phyloP scores from a whole-genome alignment of 92 coral and sea anemone species.

The Blastomussa wellsi region DNA sequence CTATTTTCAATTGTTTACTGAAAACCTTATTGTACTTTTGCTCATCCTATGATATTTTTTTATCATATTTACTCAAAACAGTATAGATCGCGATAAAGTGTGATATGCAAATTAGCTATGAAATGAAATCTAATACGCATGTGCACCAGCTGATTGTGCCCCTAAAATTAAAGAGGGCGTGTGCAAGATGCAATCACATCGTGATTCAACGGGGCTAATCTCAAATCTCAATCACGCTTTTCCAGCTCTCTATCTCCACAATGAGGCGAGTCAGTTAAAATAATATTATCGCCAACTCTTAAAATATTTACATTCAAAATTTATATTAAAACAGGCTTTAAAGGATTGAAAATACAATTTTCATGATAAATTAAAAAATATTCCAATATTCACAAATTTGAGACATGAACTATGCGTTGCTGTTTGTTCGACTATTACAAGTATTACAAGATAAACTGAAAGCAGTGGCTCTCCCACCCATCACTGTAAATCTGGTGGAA shows the following conservation, averaged over 20 bases:
- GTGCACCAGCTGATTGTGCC: too few species aligned
- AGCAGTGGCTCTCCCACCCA: background rate
- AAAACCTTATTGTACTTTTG: too few species aligned
- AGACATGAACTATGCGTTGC: background rate
- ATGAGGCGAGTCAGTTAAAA: background rate
- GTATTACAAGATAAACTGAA: background rate
- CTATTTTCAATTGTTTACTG: too few species aligned
- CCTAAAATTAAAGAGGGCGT: background rate
- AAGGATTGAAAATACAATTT: background rate
- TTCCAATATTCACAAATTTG: background rate
- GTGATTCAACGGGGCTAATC: background rate
- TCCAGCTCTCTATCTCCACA: background rate
- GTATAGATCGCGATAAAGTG: too few species aligned
- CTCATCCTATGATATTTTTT: too few species aligned
- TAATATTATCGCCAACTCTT: background rate
- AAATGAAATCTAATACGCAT: too few species aligned
- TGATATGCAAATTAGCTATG: too few species aligned
- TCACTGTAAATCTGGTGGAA: background rate
- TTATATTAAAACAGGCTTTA: conserved; percentile 36
- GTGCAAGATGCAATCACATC: background rate
- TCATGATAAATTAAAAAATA: conserved; percentile 26
- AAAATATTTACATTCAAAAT: conserved; percentile 23
- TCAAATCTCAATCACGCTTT: too few species aligned
- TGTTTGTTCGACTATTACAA: background rate
- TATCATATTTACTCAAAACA: too few species aligned